Conservation (phyloP, 2,113 vertebrate species). For the human (Homo sapiens) region DNA sequence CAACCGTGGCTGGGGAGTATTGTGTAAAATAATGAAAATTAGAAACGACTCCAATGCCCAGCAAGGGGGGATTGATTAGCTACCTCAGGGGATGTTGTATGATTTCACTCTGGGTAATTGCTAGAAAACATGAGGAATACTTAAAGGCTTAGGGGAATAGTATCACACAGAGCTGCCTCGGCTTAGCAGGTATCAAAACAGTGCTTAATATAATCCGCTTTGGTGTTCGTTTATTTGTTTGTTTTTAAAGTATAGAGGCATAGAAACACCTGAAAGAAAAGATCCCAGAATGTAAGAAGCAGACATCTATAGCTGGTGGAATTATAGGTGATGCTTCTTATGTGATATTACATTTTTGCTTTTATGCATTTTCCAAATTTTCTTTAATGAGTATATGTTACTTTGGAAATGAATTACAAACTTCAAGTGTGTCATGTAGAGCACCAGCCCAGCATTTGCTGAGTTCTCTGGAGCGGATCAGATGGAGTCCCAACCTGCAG, state of each 20-base stretch:
- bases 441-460: background rate
- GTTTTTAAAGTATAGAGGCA: background rate
- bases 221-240: background rate
- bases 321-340: background rate
- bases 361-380: background rate
- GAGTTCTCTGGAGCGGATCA: background rate
- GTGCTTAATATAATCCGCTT: background rate
- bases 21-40: background rate
- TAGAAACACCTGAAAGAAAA: background rate
- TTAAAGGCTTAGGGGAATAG: background rate
- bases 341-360: slow-evolving; percentile 11
- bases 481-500: background rate
- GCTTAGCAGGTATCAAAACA: background rate
- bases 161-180: background rate
- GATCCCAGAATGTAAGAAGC: background rate
- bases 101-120: background rate
- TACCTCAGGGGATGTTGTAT: background rate
- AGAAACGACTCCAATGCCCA: background rate
- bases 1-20: too few relatives aligned
- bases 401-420: background rate
- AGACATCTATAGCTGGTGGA: background rate
- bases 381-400: background rate
- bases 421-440: background rate
- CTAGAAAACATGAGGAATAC: background rate
- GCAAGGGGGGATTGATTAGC: fast-evolving